phyloP scores from a whole-genome alignment of 1,140 invertebrate genomes.

The Venturia canescens region DNA sequence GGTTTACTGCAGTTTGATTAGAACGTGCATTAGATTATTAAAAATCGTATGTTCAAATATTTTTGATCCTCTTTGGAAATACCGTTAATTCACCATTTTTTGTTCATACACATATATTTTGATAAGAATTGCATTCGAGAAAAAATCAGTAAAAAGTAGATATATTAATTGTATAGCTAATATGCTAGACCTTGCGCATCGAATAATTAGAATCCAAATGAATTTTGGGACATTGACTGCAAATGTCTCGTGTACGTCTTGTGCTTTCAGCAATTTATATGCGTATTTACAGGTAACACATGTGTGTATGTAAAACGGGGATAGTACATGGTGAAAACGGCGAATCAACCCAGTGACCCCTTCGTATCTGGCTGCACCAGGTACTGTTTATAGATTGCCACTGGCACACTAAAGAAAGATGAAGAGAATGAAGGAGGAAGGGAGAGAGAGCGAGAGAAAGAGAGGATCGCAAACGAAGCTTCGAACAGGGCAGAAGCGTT shows the following conservation, averaged over 20 bases:
- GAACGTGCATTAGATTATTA: no score
- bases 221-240: background rate
- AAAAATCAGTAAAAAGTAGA: background rate
- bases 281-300: background rate
- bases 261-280: background rate
- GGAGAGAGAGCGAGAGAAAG: background rate
- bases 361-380: conserved; percentile 67
- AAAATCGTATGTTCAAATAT: no score
- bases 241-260: background rate
- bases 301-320: conserved; percentile 1
- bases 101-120: no score
- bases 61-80: no score
- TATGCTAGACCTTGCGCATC: background rate
- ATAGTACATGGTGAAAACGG: background rate
- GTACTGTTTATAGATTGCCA: conserved; percentile 73
- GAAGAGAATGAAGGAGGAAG: conserved; percentile 51
- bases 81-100: no score
- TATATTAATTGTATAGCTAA: background rate
- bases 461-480: conserved; percentile 10
- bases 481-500: conserved; percentile 30
- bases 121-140: background rate
- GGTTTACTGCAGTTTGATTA: no score
- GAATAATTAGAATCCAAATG: no score
- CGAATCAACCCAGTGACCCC: conserved; percentile 69
- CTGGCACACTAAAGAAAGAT: conserved; percentile 66